Conservation (phyloP, 2,888 invertebrate genomes). For the Arctia plantaginis region DNA sequence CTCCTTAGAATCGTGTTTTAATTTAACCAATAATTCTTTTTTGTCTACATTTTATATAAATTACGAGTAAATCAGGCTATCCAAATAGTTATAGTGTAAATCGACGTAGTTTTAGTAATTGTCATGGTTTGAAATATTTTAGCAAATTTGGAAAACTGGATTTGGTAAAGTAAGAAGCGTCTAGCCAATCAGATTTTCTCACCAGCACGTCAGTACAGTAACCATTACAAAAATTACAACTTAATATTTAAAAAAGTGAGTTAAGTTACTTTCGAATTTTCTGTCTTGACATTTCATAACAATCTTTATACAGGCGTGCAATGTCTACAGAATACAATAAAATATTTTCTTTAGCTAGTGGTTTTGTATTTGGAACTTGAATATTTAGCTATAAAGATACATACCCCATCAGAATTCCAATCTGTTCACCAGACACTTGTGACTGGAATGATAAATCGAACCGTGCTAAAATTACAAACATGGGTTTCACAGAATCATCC, state of each 20-base stretch:
- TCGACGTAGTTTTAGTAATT: background rate
- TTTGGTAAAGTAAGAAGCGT: background rate
- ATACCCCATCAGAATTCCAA: constrained; percentile 38
- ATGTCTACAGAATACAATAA: background rate
- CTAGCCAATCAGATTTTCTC: background rate
- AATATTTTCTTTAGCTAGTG: background rate
- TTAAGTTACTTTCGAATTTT: no score
- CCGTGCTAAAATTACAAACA: constrained; percentile 8
- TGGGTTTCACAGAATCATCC: constrained; percentile 36
- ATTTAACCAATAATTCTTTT: no score
- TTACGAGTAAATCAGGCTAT: no score
- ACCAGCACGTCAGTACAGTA: background rate
- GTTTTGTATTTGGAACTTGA: background rate
- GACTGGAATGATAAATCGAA: constrained; percentile 28
- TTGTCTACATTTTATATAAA: no score
- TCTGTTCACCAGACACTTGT: constrained; percentile 1
- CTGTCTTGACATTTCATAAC: background rate
- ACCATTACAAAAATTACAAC: background rate
- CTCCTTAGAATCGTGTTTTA: background rate
- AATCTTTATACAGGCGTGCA: background rate
- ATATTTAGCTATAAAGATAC: constrained; percentile 15
- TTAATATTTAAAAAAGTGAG: no score
- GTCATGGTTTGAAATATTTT: background rate
- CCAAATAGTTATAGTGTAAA: no score
- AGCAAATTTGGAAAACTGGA: background rate